These are phyloP conservation scores for Pseudomyrmex gracilis DNA, from an alignment of 1,140 invertebrate genomes.

Conservation along the genomic window DNA sequence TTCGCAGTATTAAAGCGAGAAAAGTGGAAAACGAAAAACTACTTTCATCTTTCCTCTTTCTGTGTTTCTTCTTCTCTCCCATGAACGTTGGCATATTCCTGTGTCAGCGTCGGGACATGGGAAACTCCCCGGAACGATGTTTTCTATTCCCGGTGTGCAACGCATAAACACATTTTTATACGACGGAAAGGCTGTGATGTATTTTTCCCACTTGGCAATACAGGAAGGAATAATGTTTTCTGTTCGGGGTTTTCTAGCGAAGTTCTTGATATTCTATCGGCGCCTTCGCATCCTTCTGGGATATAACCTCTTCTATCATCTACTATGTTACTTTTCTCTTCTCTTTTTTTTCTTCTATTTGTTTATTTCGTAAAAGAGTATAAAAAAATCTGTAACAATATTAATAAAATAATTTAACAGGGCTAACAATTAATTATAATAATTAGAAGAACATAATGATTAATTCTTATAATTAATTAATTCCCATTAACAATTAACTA, in stretches of 20 bases:
- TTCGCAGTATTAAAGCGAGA: neutral
- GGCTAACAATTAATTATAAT: too few species aligned
- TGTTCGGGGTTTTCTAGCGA: slow-evolving; percentile 72
- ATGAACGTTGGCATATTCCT: neutral
- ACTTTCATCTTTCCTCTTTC: neutral
- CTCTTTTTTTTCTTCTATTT: slow-evolving; percentile 7
- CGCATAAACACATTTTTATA: slow-evolving; percentile 84
- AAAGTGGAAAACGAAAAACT: neutral
- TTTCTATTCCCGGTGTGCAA: slow-evolving; percentile 73
- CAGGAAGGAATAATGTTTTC: slow-evolving; percentile 77
- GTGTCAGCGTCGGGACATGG: neutral
- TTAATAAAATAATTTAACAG: too few species aligned
- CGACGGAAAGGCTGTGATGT: slow-evolving; percentile 80
- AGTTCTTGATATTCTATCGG: slow-evolving; percentile 82
- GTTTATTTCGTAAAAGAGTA: slow-evolving; percentile 34
- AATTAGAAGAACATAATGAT: too few species aligned
- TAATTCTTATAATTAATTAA: too few species aligned
- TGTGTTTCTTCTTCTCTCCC: neutral
- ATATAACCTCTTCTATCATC: slow-evolving; percentile 52
- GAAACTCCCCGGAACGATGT: slow-evolving; percentile 61
- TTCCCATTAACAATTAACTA: too few species aligned
- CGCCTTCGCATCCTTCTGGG: slow-evolving; percentile 73
- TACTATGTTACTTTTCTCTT: neutral
- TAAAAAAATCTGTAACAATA: neutral
- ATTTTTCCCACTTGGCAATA: slow-evolving; percentile 74